phyloP scores from a whole-genome alignment of 2,797 vertebrate species.

The Girardinus metallicus region DNA sequence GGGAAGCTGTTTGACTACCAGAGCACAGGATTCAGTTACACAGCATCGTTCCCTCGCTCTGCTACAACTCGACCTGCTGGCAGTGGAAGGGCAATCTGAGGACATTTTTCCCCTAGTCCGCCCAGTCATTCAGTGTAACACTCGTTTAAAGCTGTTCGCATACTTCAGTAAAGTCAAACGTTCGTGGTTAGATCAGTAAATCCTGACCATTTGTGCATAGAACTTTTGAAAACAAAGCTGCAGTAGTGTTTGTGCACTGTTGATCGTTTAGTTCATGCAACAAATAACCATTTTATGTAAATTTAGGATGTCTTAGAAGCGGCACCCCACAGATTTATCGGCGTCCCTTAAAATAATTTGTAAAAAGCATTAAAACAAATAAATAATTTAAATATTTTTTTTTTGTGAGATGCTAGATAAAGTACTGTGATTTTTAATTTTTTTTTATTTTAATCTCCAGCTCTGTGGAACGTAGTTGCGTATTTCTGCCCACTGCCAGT shows the following conservation, averaged over 20 bases:
- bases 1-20: constrained; percentile 13
- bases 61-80: constrained; percentile 20
- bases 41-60: neutral
- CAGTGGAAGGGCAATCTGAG: constrained; percentile 4
- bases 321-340: neutral
- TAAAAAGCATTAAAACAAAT: neutral
- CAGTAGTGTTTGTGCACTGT: too few species aligned
- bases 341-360: neutral
- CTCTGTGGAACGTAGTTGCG: neutral
- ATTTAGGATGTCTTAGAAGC: neutral
- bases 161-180: neutral
- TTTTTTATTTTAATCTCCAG: neutral
- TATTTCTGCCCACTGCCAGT: neutral
- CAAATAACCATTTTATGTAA: neutral
- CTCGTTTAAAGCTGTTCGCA: constrained; percentile 1
- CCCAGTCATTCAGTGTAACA: neutral
- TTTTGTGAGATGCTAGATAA: neutral
- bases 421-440: neutral
- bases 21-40: constrained; percentile 25
- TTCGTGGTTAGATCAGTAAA: neutral
- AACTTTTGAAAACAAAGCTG: constrained; percentile 5
- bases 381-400: neutral
- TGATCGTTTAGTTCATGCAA: neutral
- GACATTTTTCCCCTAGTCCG: neutral
- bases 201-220: neutral